Percentiles rank a stretch among this genome's conserved stretches.
phyloP scores from a whole-genome alignment of 2,797 vertebrate genomes.

The Neosalanx taihuensis region DNA sequence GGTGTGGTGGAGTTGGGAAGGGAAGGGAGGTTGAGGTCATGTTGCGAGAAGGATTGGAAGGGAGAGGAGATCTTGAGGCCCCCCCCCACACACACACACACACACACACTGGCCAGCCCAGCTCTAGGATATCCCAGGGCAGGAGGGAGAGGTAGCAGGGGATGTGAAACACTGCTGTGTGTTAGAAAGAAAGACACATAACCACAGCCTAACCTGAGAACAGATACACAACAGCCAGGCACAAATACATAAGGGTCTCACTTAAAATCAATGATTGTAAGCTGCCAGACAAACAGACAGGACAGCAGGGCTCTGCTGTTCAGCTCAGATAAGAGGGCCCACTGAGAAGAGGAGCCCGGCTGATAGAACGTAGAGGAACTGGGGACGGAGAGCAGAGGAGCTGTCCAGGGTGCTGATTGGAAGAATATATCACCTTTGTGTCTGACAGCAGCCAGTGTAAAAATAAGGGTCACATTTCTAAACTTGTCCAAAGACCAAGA shows the following conservation, averaged over 20 bases:
- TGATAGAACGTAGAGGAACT: neutral
- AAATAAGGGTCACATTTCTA: neutral
- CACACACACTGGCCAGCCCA: neutral
- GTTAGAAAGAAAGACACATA: too few species aligned
- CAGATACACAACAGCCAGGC: neutral
- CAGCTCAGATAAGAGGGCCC: neutral
- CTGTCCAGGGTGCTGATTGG: conserved; percentile 13
- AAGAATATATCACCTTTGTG: conserved; percentile 19
- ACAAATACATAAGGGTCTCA: neutral
- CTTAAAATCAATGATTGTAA: neutral
- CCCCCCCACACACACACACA: neutral
- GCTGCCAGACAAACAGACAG: neutral
- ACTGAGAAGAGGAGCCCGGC: neutral
- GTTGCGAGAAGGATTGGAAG: neutral
- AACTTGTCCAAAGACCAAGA: neutral
- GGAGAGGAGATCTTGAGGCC: neutral
- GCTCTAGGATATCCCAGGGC: neutral
- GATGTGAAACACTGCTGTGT: too few species aligned
- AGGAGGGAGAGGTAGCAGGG: too few species aligned
- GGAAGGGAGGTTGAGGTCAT: too few species aligned
- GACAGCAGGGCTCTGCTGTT: neutral
- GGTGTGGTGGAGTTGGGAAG: neutral
- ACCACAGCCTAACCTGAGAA: too few species aligned
- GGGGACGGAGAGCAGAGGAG: neutral
- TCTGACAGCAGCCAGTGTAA: neutral